Evolutionary conservation across 30 jellyfish, hydroid and myxozoan genomes (phyloP), one percentile per base, ranked within the genome.

Genomic region (Aurelia aurita complex sp. Pacific): DNA sequence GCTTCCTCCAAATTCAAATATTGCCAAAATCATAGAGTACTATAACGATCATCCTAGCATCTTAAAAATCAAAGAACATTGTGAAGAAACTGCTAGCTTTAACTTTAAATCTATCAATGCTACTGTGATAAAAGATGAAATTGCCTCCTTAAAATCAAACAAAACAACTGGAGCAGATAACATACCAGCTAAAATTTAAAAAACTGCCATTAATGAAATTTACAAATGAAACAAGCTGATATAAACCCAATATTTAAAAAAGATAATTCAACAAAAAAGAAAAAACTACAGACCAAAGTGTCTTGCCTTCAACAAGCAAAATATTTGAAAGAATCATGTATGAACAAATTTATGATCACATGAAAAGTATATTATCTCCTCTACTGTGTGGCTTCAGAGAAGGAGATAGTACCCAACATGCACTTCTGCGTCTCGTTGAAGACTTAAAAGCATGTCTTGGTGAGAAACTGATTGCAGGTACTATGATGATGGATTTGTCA

Each of bases 31-130:
- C 18, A 72, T 83, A 10, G 87, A 71, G n/a, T 18, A 83, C 69
- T 83, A 43, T 73, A 63, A 73, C 71, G 51, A 83, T 83, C 92
- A 83, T 36, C 87, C 87, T 13, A 83, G 92, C 38, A 83, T 83
- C 19, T 29, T 55, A 51, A 57, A 23, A 72, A 69, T 83, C 46
- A 73, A 73, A 83, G 71, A 82, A 40, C 42, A 70, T n/a, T 12
- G n/a, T 73, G 57, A 36, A 51, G 43, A 72, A 18, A 64, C 34
- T 17, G 60, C 68, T 73, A 15, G 4, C 33, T 69, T 72, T 34
- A 69, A 57, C 86, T 83, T 73, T 70, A 32, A 82, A 15, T 34
- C 53, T 9, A 42, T 69, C 50, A 67, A 43, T 73, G 38, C 62
- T 14, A 63, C 52, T 18, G 23, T 19, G 18, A 72, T 83, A 19